Evolutionary conservation across 53 echinoderm and acorn worm genomes (phyloP).

Genomic region (Stichopus horrens): DNA sequence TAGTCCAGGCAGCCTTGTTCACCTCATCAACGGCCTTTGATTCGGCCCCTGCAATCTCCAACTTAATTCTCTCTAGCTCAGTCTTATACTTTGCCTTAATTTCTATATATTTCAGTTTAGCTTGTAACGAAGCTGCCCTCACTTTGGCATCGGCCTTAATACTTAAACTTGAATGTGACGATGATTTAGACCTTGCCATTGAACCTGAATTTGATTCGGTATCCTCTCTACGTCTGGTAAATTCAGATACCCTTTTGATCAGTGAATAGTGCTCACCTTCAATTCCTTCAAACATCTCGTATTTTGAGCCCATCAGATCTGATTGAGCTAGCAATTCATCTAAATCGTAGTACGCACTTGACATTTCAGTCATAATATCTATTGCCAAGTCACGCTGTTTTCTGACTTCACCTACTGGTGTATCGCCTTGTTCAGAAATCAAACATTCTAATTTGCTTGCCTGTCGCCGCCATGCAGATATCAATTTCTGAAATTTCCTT

Average conservation of each 20-base stretch:
- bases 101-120: conserved; percentile 23
- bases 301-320: neutral
- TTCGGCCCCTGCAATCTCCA: neutral
- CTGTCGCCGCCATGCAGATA: neutral
- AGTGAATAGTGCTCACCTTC: conserved; percentile 9
- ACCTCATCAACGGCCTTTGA: neutral
- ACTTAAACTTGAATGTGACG: neutral
- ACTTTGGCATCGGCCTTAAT: no score
- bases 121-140: conserved; percentile 2
- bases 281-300: neutral
- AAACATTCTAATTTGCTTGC: conserved; percentile 20
- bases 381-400: neutral
- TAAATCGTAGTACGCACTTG: neutral
- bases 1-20: neutral
- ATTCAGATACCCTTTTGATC: conserved; percentile 17
- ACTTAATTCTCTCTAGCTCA: neutral
- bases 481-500: neutral
- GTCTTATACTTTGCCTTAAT: conserved; percentile 16
- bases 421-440: neutral
- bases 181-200: neutral
- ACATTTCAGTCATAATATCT: neutral
- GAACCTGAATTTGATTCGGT: neutral
- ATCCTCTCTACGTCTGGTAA: neutral
- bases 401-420: neutral
- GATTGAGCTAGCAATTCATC: neutral